phyloP scores from a whole-genome alignment of 2,797 vertebrate species.

The Champsocephalus gunnari region DNA sequence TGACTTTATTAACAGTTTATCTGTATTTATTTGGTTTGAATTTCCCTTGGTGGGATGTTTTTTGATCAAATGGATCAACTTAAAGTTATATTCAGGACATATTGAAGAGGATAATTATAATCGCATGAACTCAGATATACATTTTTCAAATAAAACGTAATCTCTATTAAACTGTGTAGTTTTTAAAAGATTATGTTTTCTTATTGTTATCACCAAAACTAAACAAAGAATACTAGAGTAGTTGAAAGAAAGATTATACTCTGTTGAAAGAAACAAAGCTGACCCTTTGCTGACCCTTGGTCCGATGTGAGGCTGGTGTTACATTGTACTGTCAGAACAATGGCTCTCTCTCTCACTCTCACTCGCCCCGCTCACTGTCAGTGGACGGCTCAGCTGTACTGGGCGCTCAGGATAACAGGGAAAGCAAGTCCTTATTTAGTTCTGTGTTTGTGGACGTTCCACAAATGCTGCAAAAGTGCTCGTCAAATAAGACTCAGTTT shows the following conservation, averaged over 20 bases:
- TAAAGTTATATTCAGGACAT: background rate
- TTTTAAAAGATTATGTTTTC: background rate
- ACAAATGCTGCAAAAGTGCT: conserved; percentile 12
- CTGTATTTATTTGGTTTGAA: background rate
- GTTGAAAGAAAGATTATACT: conserved; percentile 4
- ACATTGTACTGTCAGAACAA: conserved; percentile 55
- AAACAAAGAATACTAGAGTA: background rate
- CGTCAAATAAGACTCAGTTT: conserved; percentile 5
- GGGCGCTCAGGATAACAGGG: conserved; percentile 8
- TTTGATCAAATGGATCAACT: too few species aligned
- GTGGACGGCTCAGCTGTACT: conserved; percentile 19
- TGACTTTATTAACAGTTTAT: background rate
- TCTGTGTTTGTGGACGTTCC: background rate
- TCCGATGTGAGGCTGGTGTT: conserved; percentile 52
- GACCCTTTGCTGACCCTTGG: conserved; percentile 27
- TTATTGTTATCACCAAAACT: background rate
- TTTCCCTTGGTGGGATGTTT: background rate
- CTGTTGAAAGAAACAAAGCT: conserved; percentile 26
- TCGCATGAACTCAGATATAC: background rate
- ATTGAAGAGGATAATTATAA: background rate
- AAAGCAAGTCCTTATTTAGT: too few species aligned
- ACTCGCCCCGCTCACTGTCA: conserved; percentile 19
- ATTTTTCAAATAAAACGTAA: background rate
- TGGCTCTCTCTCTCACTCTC: conserved; percentile 32
- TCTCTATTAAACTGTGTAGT: background rate